Base-by-base conservation (phyloP, 2,797 vertebrate genomes). In the Oryzias dopingdopingensis region DNA sequence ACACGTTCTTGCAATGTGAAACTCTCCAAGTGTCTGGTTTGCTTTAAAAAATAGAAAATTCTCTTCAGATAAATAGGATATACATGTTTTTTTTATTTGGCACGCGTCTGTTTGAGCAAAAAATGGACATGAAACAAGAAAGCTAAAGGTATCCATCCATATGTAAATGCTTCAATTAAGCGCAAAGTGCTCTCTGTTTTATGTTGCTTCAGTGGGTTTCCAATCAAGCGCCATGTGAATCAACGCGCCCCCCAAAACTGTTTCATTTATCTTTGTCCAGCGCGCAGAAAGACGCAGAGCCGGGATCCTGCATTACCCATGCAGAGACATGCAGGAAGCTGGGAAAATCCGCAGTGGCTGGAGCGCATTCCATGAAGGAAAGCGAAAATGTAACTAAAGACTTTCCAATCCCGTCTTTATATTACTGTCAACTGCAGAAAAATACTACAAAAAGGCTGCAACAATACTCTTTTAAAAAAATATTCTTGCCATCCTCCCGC, bases 261-360 rank as follows among this genome's bases (percentile, higher is more conserved):
- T 84, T 88, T 75, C 84, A 92, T 92, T 90, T 88, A 84, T 92
- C 90, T 90, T 84, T 81, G 89, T 92, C 88, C 77, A 73, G 49
- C 45, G 72, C 78, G 67, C 69, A 40, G 45, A 73, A 69, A 70
- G 62, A 55, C 59, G n/a, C 62, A 60, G 67, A 57, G 59, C 71
- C 82, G 72, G 83, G 87, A 82, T 83, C 64, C 85, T 82, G 88
- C 86, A 88, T 82, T 85, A 67, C 76, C 80, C 58, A 84, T 77
- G 89, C 86, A 88, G 81, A 76, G 75, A 56, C 32, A 37, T 61
- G 7, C 47, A 48, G 62, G 66, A 54, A 60, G 63, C 75, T 74
- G 69, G 69, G 56, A 80, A 79, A 22, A 76, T 64, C 74, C 47
- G 76, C 77, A 83, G 57, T 56, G 69, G 63, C 49, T 52, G 50